Evolutionary conservation across 2,888 invertebrate genomes (phyloP), one percentile per base, ranked within the genome.

Genomic region (Acleris sparsana): DNA sequence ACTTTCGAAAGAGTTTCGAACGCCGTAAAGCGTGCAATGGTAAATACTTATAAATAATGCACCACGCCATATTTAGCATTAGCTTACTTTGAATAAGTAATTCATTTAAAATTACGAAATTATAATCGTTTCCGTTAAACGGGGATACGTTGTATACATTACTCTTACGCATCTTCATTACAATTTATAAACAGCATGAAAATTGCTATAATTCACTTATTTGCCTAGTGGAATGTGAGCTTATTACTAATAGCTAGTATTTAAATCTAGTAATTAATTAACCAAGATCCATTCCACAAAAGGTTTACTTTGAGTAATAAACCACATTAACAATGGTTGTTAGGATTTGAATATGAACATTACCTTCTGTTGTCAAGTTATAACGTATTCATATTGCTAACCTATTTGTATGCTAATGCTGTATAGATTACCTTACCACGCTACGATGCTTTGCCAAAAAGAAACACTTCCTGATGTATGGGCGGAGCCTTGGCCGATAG

Each of bases 261-360:
- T 6, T 25, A 25, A 25, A 25, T 25, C 13, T 58, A 22, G 58
- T 53, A 48, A 53, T 53, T 49, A 49, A 59, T 64, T 64, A 53
- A 64, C 49, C 48, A 5, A 59, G 48, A 20, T 25, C 48, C 53
- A 43, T 53, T 64, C 53, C 53, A 64, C 64, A 64, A 64, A 59
- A 64, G 53, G 59, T 49, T 64, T 59, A 64, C 64, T 64, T 59
- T 64, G 64, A 64, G 59, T 48, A 39, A 64, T 55, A 18, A 52
- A 39, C 53, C 3, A 39, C 39, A 39, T 59, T 25, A 39, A 53
- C 44, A 53, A 64, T 59, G 53, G 43, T 48, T 44, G 29, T 18
- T 43, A n/a, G 22, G 43, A 64, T 53, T 64, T 64, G 53, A 53
- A 64, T 59, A 49, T n/a, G 39, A 59, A 64, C 49, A 25, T 25